These are phyloP conservation scores for Hemibagrus wyckioides DNA, from an alignment of 2,113 vertebrate species.

Conservation along the genomic window DNA sequence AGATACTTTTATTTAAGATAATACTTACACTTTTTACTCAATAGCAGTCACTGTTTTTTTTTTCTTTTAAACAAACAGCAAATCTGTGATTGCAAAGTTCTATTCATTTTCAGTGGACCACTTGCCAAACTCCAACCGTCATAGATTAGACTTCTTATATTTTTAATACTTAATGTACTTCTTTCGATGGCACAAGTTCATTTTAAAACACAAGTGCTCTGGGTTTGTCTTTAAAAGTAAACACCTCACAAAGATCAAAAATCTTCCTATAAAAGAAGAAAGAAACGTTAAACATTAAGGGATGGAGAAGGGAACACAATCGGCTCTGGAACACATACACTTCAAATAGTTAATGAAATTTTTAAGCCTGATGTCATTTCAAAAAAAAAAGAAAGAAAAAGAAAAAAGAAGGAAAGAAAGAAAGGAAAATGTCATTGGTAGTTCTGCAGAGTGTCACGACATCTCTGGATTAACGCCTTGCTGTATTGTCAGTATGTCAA, in stretches of 20 bases:
- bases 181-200: constrained; percentile 48
- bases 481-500: constrained; percentile 62
- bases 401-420: constrained; percentile 51
- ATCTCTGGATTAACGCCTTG: constrained; percentile 35
- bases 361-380: constrained; percentile 44
- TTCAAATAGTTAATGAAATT: constrained; percentile 62
- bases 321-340: constrained; percentile 64
- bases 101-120: constrained; percentile 56
- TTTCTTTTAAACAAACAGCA: constrained; percentile 71
- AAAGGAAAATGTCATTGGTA: constrained; percentile 53
- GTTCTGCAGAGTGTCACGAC: constrained; percentile 45
- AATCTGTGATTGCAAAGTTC: constrained; percentile 67
- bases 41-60: constrained; percentile 65
- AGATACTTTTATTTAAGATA: constrained; percentile 80
- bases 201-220: constrained; percentile 63
- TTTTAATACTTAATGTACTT: constrained; percentile 46
- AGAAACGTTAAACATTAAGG: constrained; percentile 46
- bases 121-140: constrained; percentile 53
- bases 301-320: constrained; percentile 39
- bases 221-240: constrained; percentile 62
- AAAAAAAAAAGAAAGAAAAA: constrained; percentile 61
- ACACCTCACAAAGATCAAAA: constrained; percentile 61
- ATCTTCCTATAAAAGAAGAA: constrained; percentile 56
- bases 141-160: constrained; percentile 16
- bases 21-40: constrained; percentile 77